Percentiles rank a stretch among this genome's conserved stretches.
These are phyloP conservation scores for Tonatia bakeri DNA, from an alignment of 2,113 vertebrate species.

Conservation along the genomic window DNA sequence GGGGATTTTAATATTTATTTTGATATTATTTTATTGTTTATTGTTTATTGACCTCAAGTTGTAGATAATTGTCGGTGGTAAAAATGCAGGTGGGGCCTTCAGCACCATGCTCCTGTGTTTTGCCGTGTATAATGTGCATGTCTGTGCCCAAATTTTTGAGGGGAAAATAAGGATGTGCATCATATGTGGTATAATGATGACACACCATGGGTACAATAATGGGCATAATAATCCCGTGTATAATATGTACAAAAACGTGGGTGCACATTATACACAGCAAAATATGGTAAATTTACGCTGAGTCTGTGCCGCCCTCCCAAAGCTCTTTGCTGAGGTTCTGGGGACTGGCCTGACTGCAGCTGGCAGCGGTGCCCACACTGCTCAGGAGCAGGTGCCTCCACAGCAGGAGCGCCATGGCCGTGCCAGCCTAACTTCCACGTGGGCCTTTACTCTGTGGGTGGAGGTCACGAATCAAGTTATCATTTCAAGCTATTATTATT, in stretches of 20 bases:
- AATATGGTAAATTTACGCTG: not conserved
- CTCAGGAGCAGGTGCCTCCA: not conserved
- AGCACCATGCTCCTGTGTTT: not conserved
- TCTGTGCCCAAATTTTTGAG: too few relatives aligned
- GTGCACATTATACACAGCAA: too few relatives aligned
- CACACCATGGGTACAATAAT: too few relatives aligned
- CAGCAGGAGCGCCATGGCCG: rapidly evolving
- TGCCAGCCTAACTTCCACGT: not conserved
- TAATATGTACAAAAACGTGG: too few relatives aligned
- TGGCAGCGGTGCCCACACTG: not conserved
- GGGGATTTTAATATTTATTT: not conserved
- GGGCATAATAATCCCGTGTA: too few relatives aligned
- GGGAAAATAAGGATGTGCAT: too few relatives aligned
- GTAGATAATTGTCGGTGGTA: not conserved
- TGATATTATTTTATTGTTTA: not conserved
- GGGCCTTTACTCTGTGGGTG: too few relatives aligned
- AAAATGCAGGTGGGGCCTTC: not conserved
- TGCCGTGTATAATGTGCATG: too few relatives aligned
- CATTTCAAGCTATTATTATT: not conserved
- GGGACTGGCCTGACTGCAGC: not conserved
- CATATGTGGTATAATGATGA: too few relatives aligned
- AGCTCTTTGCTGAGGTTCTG: not conserved
- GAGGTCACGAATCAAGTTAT: not conserved
- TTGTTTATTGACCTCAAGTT: not conserved
- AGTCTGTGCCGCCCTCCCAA: not conserved